Evolutionary conservation across 2,888 invertebrate species (phyloP).

Genomic region (Eupithecia exiguata): DNA sequence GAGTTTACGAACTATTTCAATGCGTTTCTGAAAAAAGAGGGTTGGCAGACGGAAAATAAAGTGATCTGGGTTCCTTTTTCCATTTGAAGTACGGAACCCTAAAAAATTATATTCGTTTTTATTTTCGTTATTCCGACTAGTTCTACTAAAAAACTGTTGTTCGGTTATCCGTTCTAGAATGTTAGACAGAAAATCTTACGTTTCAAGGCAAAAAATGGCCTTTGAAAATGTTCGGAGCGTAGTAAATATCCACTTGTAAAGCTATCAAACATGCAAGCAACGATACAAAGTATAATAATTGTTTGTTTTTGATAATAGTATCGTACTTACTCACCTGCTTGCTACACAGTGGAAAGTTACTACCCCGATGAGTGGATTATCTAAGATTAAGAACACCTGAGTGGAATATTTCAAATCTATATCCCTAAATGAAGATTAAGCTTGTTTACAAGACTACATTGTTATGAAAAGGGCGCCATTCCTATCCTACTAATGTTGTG

Average conservation of each 20-base stretch:
- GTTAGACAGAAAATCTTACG: too few relatives aligned
- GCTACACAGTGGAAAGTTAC: slow-evolving; percentile 69
- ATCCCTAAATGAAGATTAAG: slow-evolving; percentile 51
- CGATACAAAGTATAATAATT: slow-evolving; percentile 7
- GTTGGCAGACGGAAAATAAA: too few relatives aligned
- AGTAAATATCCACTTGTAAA: background rate
- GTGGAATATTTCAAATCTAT: slow-evolving; percentile 70
- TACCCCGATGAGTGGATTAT: slow-evolving; percentile 57
- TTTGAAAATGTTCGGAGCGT: background rate
- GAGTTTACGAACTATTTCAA: too few relatives aligned
- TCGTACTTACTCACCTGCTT: slow-evolving; percentile 49
- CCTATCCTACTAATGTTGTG: too few relatives aligned
- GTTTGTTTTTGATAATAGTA: slow-evolving; percentile 49
- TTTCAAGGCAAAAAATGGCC: too few relatives aligned
- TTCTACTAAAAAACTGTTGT: too few relatives aligned
- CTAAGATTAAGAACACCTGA: slow-evolving; percentile 62
- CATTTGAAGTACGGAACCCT: too few relatives aligned
- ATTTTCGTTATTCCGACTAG: too few relatives aligned
- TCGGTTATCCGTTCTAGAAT: too few relatives aligned
- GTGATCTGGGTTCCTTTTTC: too few relatives aligned
- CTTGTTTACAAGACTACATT: slow-evolving; percentile 1
- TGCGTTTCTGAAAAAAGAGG: too few relatives aligned
- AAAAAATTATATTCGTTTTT: too few relatives aligned
- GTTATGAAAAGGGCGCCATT: background rate
- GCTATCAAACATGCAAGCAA: slow-evolving; percentile 1